A percentile compares a stretch with the other conserved stretches of the same genome.
Evolutionary conservation across 2,113 vertebrate genomes (phyloP).

Genomic region (Labrus mixtus): DNA sequence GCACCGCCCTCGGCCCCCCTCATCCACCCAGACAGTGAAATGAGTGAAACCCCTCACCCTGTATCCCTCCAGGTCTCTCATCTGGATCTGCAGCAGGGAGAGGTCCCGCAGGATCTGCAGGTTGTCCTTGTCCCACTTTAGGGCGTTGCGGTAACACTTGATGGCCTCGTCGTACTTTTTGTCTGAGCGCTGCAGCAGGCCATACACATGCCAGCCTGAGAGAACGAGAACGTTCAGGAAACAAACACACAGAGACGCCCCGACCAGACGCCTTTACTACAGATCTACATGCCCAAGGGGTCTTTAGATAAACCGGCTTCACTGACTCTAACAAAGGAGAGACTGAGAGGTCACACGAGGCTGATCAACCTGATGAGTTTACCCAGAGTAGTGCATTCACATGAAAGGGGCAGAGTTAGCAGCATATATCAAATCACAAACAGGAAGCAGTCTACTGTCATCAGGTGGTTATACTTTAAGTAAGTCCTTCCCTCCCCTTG

Average conservation of each 20-base stretch:
- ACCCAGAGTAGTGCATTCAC: too few relatives aligned
- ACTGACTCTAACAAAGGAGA: too few relatives aligned
- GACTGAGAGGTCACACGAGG: too few relatives aligned
- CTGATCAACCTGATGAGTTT: too few relatives aligned
- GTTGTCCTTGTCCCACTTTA: slow-evolving; percentile 99
- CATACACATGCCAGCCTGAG: slow-evolving; percentile 95
- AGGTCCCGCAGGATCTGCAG: slow-evolving; percentile 96
- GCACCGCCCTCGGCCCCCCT: too few relatives aligned
- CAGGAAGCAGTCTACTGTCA: too few relatives aligned
- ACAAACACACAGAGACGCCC: not conserved
- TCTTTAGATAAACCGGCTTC: not conserved
- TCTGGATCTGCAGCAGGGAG: slow-evolving; percentile 96
- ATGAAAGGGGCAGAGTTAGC: too few relatives aligned
- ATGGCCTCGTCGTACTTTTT: slow-evolving; percentile 98
- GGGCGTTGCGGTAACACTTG: slow-evolving; percentile 96
- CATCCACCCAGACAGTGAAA: not conserved
- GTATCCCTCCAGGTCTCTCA: slow-evolving; percentile 97
- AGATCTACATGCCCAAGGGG: not conserved
- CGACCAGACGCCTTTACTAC: not conserved
- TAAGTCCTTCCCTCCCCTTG: too few relatives aligned
- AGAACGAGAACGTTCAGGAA: slow-evolving; percentile 81
- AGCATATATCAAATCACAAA: too few relatives aligned
- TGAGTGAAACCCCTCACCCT: slow-evolving; percentile 83
- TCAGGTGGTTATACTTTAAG: too few relatives aligned
- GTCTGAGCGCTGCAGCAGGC: slow-evolving; percentile 94